Evolutionary conservation across 1,140 invertebrate species (phyloP).

Genomic region (Choristoneura fumiferana): DNA sequence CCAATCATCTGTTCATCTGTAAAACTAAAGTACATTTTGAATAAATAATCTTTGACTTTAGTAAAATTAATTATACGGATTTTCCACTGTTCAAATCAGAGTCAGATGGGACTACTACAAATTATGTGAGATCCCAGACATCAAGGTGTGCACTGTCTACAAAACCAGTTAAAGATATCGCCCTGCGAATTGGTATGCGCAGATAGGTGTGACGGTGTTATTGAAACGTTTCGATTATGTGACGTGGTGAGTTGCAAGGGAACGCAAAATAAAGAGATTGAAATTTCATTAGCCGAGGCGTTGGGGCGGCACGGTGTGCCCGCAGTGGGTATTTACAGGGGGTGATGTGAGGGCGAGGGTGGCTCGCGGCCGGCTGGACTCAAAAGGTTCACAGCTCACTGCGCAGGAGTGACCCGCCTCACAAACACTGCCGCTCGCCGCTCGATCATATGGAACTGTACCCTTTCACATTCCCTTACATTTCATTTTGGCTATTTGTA

Average conservation of each 20-base stretch:
- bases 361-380: constrained; percentile 59
- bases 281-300: constrained; percentile 74
- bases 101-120: too few species aligned
- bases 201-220: constrained; percentile 22
- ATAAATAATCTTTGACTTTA: too few species aligned
- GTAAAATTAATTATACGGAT: too few species aligned
- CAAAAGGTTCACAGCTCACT: constrained; percentile 74
- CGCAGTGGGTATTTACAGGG: constrained; percentile 56
- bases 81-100: too few species aligned
- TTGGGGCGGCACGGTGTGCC: constrained; percentile 68
- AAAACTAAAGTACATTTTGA: too few species aligned
- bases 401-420: constrained; percentile 73
- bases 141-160: too few species aligned
- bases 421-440: constrained; percentile 60
- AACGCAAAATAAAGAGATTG: constrained; percentile 65
- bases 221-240: constrained; percentile 49
- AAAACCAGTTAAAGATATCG: too few species aligned
- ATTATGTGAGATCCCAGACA: too few species aligned
- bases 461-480: constrained; percentile 36
- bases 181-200: not conserved
- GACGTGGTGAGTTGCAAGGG: constrained; percentile 47
- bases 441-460: constrained; percentile 58
- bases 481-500: constrained; percentile 3
- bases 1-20: too few species aligned
- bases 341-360: constrained; percentile 34